phyloP scores from a whole-genome alignment of 2,888 invertebrate species.

The Acrobeloides nanus region DNA sequence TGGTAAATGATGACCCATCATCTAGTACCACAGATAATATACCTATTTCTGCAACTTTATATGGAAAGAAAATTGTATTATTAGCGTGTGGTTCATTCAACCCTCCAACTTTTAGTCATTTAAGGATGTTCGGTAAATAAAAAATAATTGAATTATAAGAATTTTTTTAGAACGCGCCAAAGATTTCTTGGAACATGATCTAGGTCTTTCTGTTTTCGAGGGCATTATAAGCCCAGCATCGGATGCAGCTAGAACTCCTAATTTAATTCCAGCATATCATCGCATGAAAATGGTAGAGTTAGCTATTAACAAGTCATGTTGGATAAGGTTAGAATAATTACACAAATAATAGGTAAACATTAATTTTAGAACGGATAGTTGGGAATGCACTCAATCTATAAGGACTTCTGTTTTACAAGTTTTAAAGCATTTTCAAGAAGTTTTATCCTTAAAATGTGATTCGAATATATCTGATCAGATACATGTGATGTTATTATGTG shows the following conservation, averaged over 20 bases:
- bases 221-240: constrained; percentile 92
- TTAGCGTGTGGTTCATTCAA: constrained; percentile 88
- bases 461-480: no score
- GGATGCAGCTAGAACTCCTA: constrained; percentile 70
- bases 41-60: no score
- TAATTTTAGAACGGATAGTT: constrained; percentile 46
- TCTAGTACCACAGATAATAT: no score
- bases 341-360: no score
- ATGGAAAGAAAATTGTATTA: constrained; percentile 65
- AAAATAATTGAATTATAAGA: no score
- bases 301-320: constrained; percentile 70
- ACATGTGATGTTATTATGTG: constrained; percentile 35
- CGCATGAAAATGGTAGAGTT: constrained; percentile 74
- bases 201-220: constrained; percentile 70
- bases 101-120: constrained; percentile 91
- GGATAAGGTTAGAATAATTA: no score
- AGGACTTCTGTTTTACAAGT: constrained; percentile 39
- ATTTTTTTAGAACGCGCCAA: no score
- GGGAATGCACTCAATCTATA: constrained; percentile 21
- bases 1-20: no score
- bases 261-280: constrained; percentile 69
- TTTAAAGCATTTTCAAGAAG: constrained; percentile 26
- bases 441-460: constrained; percentile 16
- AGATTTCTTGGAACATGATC: constrained; percentile 54
- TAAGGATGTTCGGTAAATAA: constrained; percentile 87